Conservation (phyloP, 2,888 invertebrate species). For the Dasysyrphus tricinctus region DNA sequence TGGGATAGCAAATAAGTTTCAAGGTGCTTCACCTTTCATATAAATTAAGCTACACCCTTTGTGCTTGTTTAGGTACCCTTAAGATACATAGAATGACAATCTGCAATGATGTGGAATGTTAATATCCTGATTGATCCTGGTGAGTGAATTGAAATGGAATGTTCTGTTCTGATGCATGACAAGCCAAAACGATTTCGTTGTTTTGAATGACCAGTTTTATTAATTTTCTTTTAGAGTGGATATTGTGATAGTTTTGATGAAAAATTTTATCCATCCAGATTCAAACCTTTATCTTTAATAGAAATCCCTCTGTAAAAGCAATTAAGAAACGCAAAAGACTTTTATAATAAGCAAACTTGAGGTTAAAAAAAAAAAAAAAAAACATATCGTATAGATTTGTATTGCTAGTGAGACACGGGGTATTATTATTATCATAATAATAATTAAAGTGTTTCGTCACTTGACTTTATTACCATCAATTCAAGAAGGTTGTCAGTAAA, state of each 20-base stretch:
- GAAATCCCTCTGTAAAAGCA: no score
- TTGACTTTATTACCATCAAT: no score
- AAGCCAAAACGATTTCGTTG: conserved; percentile 55
- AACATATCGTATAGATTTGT: no score
- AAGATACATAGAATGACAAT: conserved; percentile 25
- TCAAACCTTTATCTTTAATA: no score
- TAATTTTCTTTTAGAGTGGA: neutral
- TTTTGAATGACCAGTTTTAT: conserved; percentile 18
- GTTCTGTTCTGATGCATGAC: conserved; percentile 54
- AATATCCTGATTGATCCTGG: conserved; percentile 74
- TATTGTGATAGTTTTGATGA: neutral
- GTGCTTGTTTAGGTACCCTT: neutral
- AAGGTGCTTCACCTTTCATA: neutral
- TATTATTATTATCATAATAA: no score
- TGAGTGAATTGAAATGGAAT: conserved; percentile 65
- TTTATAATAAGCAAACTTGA: no score
- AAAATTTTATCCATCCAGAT: neutral
- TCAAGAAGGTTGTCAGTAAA: no score
- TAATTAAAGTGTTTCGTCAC: no score
- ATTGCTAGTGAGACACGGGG: no score
- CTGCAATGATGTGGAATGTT: conserved; percentile 67
- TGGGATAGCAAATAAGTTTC: neutral
- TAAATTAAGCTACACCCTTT: neutral
- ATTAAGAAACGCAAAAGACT: no score
- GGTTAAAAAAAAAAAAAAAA: no score